phyloP scores from a whole-genome alignment of 2,113 vertebrate species.

The Tichodroma muraria region DNA sequence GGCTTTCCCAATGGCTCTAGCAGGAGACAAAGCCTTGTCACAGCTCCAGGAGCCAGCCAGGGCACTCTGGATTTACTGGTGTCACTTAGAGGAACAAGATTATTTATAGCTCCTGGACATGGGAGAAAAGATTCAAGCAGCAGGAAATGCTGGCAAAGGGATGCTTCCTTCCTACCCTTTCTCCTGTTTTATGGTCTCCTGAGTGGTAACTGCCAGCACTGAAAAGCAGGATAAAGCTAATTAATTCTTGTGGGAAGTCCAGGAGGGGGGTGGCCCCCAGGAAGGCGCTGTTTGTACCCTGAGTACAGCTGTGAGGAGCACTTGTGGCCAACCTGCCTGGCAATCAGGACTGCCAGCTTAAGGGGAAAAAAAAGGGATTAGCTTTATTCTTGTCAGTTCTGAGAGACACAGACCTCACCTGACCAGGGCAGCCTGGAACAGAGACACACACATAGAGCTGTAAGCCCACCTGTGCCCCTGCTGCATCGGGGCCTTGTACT shows the following conservation, averaged over 20 bases:
- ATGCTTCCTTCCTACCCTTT: slow-evolving; percentile 18
- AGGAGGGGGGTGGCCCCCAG: fast-evolving
- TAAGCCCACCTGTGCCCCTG: neutral
- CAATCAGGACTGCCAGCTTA: neutral
- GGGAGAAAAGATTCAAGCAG: neutral
- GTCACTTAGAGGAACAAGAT: neutral
- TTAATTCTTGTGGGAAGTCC: neutral
- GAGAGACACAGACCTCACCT: neutral
- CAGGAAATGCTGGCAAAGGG: slow-evolving; percentile 7
- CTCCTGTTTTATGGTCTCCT: neutral
- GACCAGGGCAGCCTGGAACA: neutral
- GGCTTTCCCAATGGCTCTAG: neutral
- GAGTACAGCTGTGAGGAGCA: neutral
- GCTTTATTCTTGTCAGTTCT: neutral
- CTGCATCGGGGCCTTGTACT: neutral
- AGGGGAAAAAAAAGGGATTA: neutral
- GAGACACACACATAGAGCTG: neutral
- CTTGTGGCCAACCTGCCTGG: neutral
- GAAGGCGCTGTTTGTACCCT: neutral
- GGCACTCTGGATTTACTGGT: neutral
- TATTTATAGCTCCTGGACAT: neutral
- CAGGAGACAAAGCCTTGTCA: neutral
- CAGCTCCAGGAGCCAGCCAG: neutral
- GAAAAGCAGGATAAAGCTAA: neutral
- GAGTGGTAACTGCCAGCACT: neutral